These are phyloP conservation scores for Torymus texanus DNA, from an alignment of 2,888 invertebrate genomes.

Conservation along the genomic window DNA sequence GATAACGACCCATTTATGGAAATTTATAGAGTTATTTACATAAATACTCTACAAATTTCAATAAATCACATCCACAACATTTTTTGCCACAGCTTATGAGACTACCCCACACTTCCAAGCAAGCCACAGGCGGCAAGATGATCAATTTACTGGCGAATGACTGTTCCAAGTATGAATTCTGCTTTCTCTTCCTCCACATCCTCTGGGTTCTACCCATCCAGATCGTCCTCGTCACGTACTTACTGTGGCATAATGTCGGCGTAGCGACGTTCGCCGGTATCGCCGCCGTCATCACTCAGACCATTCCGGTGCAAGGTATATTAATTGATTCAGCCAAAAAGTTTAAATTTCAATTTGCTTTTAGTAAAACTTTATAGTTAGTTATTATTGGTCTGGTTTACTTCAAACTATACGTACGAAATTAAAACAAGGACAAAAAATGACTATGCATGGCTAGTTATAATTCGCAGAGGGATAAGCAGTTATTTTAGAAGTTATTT, in stretches of 20 bases:
- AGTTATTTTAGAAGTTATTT: too few species aligned
- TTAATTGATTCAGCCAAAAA: neutral
- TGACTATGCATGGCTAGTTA: too few species aligned
- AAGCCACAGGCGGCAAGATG: constrained; percentile 79
- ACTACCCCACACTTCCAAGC: constrained; percentile 69
- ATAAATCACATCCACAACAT: too few species aligned
- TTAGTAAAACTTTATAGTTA: too few species aligned
- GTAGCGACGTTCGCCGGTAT: constrained; percentile 80
- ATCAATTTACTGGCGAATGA: constrained; percentile 91
- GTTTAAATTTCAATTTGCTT: too few species aligned
- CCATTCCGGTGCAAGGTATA: constrained; percentile 77
- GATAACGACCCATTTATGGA: too few species aligned
- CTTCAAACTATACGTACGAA: too few species aligned
- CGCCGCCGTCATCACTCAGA: constrained; percentile 77
- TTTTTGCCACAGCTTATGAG: constrained; percentile 76
- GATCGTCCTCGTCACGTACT: constrained; percentile 79
- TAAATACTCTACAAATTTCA: too few species aligned
- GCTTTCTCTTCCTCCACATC: constrained; percentile 83
- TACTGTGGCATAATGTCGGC: constrained; percentile 78
- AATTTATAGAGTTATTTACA: too few species aligned
- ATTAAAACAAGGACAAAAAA: too few species aligned
- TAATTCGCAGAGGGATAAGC: too few species aligned
- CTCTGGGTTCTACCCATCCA: constrained; percentile 89
- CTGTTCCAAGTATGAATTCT: constrained; percentile 86
- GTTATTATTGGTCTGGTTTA: too few species aligned